phyloP scores from a whole-genome alignment of 2,888 invertebrate genomes.

The Campopleginae sp. region DNA sequence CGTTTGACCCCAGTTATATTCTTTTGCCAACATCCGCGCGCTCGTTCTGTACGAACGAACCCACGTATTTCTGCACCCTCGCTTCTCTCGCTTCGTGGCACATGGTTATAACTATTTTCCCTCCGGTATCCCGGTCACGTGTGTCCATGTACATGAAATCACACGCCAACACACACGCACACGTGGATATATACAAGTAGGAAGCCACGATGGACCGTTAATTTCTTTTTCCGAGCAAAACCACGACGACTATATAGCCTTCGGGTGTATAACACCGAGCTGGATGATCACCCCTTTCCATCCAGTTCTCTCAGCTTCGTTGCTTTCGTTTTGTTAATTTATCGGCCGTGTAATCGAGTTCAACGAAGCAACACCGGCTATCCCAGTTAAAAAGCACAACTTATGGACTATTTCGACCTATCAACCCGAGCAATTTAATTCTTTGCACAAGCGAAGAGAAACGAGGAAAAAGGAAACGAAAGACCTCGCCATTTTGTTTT shows the following conservation, averaged over 20 bases:
- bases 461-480: background rate
- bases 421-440: slow-evolving; percentile 36
- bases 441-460: background rate
- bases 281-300: slow-evolving; percentile 54
- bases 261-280: slow-evolving; percentile 41
- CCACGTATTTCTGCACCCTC: slow-evolving; percentile 36
- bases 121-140: slow-evolving; percentile 26
- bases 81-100: slow-evolving; percentile 32
- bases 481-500: background rate
- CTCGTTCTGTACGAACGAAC: slow-evolving; percentile 16
- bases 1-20: slow-evolving; percentile 61
- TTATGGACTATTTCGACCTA: slow-evolving; percentile 38
- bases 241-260: slow-evolving; percentile 33
- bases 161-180: slow-evolving; percentile 10
- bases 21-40: slow-evolving; percentile 49
- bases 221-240: slow-evolving; percentile 62
- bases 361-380: slow-evolving; percentile 43
- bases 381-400: slow-evolving; percentile 38
- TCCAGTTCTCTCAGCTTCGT: slow-evolving; percentile 39
- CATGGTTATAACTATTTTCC: slow-evolving; percentile 63
- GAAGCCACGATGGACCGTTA: slow-evolving; percentile 58
- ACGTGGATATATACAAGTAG: background rate
- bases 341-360: slow-evolving; percentile 53
- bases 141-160: background rate
- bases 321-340: slow-evolving; percentile 57